Evolutionary conservation across 35 echinoderm and acorn worm genomes (phyloP).

Genomic region (Antedon bifida): DNA sequence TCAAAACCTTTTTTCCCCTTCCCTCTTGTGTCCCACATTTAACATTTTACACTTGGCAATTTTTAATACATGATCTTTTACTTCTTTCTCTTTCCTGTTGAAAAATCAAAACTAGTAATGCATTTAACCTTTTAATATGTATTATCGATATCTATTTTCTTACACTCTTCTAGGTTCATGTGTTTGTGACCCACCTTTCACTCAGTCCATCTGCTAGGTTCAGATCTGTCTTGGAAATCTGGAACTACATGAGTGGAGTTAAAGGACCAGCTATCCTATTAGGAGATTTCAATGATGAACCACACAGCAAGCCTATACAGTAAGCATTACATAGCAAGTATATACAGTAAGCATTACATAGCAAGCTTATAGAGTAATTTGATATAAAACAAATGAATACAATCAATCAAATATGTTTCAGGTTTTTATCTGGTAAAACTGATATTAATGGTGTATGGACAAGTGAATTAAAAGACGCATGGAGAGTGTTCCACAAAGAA

Average conservation of each 20-base stretch:
- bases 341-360: slow-evolving; percentile 30
- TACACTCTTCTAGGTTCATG: slow-evolving; percentile 46
- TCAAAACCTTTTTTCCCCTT: no score
- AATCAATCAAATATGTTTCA: no score
- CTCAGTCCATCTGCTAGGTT: slow-evolving; percentile 48
- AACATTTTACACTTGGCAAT: no score
- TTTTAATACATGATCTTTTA: no score
- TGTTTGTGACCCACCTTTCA: slow-evolving; percentile 84
- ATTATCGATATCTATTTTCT: no score
- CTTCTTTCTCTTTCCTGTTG: no score
- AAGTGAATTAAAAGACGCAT: slow-evolving; percentile 44
- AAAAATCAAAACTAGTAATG: no score
- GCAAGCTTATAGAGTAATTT: slow-evolving; percentile 33
- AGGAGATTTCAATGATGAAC: slow-evolving; percentile 85
- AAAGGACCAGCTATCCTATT: slow-evolving; percentile 54
- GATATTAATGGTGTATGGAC: slow-evolving; percentile 46
- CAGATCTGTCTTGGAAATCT: slow-evolving; percentile 81
- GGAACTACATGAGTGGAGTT: slow-evolving; percentile 53
- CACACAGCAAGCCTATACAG: slow-evolving; percentile 40
- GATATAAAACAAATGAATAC: no score
- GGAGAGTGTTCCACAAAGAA: slow-evolving; percentile 50
- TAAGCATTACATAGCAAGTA: slow-evolving; percentile 7
- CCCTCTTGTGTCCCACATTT: no score
- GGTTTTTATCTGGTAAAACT: slow-evolving; percentile 50
- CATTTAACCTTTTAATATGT: no score